Base-by-base conservation (phyloP, 2,797 vertebrate genomes). In the Percopsis omiscomaycus region DNA sequence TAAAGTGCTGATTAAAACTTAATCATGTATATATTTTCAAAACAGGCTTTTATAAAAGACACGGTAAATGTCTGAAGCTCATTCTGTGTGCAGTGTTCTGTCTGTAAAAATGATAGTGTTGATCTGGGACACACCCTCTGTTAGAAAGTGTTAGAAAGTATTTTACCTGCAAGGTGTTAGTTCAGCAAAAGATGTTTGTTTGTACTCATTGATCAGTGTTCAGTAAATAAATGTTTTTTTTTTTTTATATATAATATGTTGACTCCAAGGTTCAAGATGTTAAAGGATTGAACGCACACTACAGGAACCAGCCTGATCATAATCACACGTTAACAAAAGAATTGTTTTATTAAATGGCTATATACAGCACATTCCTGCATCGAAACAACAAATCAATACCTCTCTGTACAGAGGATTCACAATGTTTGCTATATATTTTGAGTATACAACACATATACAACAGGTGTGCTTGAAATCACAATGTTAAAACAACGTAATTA, bases 151-250 rank as follows among this genome's bases (percentile, higher is more conserved):
- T 37, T 49, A 56, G 22, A 58, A 58, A 44, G 15, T 15, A 69
- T 58, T 68, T 66, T 61, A 50, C 68, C 55, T 30, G 58, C 8
- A 55, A 58, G 64, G 16, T 59, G 59, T 71, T 76, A 45, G 37
- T 69, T 66, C 74, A 66, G 37, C 28, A 71, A 55, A 54, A 51
- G 64, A 61, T 16, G n/a, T 55, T 32, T 3, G 55, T 79, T 81
- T 89, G 77, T 88, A 71, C 77, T 84, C 83, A 81, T 79, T 80
- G 69, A 84, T 75, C 85, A 84, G 84, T 91, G 86, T 85, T 90
- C 75, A 77, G 75, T 80, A 59, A 92, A 92, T 91, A 91, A 91
- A 89, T 83, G 78, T 81, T 65, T 75, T 77, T 61, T 85, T 74
- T 77, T 81, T 74, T 69, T 78, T 76, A 75, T 70, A 60, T 74